Conservation (phyloP, 2,113 vertebrate genomes). For the Oryzias melastigma region DNA sequence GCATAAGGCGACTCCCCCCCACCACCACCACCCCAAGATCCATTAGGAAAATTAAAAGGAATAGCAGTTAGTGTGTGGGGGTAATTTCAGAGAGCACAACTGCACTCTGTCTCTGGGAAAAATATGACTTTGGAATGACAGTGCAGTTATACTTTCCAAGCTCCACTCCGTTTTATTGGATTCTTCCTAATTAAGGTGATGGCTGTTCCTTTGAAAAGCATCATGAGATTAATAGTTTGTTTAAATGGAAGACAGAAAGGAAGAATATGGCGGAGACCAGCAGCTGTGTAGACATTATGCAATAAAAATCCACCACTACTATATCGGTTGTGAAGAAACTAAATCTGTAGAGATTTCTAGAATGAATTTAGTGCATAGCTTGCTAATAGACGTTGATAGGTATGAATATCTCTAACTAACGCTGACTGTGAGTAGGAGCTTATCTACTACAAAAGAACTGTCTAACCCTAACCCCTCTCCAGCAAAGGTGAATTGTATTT, state of each 20-base stretch:
- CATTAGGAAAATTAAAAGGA: conserved; percentile 78
- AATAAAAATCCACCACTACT: not conserved
- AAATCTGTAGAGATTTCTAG: too few relatives aligned
- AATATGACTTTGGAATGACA: conserved; percentile 58
- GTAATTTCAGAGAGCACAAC: conserved; percentile 62
- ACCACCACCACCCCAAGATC: conserved; percentile 36
- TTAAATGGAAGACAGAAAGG: conserved; percentile 6
- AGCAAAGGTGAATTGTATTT: too few relatives aligned
- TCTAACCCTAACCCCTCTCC: too few relatives aligned
- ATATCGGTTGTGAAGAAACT: too few relatives aligned
- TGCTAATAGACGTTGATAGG: too few relatives aligned
- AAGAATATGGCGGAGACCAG: not conserved
- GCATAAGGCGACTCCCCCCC: conserved; percentile 35
- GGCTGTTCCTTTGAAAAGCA: conserved; percentile 22
- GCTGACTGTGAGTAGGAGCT: too few relatives aligned
- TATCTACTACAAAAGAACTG: too few relatives aligned
- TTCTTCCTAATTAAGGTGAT: conserved; percentile 54
- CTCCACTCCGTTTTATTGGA: conserved; percentile 52
- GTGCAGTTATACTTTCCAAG: conserved; percentile 58
- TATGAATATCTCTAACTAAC: too few relatives aligned
- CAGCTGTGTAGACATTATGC: conserved; percentile 10
- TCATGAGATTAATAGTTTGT: conserved; percentile 31
- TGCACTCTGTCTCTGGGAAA: conserved; percentile 40
- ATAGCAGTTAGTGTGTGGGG: conserved; percentile 47
- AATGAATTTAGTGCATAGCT: too few relatives aligned